phyloP scores from a whole-genome alignment of 1,140 invertebrate species.

The Lerema accius region DNA sequence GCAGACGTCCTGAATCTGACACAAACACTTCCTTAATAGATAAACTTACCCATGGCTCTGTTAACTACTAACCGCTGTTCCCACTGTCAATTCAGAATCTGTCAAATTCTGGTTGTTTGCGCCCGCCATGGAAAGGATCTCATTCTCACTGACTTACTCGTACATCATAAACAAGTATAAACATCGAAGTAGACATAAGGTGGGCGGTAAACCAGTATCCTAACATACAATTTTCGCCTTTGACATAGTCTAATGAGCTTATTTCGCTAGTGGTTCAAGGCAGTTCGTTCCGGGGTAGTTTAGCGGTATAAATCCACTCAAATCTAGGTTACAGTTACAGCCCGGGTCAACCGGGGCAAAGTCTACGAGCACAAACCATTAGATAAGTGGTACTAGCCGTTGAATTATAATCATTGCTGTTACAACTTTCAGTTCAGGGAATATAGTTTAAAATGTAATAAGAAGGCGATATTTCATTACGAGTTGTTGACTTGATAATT shows the following conservation, averaged over 20 bases:
- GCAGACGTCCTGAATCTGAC: no score
- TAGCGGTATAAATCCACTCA: slow-evolving; percentile 37
- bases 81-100: no score
- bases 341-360: slow-evolving; percentile 9
- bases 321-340: slow-evolving; percentile 38
- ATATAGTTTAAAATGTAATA: background rate
- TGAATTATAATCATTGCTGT: slow-evolving; percentile 20
- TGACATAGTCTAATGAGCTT: slow-evolving; percentile 22
- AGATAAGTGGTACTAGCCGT: slow-evolving; percentile 21
- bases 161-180: no score
- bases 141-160: no score
- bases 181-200: no score
- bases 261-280: slow-evolving; percentile 37
- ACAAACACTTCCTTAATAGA: no score
- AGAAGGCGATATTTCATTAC: background rate
- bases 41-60: no score
- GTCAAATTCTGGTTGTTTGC: no score
- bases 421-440: background rate
- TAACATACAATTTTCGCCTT: no score
- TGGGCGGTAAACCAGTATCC: no score
- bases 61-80: no score
- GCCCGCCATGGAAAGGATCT: no score
- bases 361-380: slow-evolving; percentile 22
- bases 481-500: background rate
- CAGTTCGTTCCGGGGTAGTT: slow-evolving; percentile 29